These are phyloP conservation scores for Rhodinocichla rosea DNA, from an alignment of 2,113 vertebrate genomes.

Conservation along the genomic window DNA sequence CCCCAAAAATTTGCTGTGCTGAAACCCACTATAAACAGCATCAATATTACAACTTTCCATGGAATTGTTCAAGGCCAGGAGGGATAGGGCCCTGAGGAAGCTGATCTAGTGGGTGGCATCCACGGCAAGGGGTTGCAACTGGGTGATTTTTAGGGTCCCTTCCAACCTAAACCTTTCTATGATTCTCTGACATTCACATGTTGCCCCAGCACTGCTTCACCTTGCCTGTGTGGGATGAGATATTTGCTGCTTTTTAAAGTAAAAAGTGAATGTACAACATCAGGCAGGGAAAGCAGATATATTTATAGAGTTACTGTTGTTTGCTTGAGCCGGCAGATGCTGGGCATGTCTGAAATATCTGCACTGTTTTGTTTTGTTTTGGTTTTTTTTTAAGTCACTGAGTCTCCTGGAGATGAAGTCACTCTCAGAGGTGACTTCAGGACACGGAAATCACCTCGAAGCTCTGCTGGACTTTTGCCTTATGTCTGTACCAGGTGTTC, in stretches of 20 bases:
- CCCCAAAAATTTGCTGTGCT: background rate
- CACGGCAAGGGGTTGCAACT: background rate
- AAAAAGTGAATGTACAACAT: background rate
- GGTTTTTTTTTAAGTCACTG: accelerated
- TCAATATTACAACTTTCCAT: accelerated
- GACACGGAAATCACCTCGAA: background rate
- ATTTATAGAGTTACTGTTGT: background rate
- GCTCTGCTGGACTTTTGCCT: background rate
- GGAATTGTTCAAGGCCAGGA: background rate
- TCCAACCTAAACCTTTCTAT: background rate
- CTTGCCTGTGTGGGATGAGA: background rate
- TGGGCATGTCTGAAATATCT: slow-evolving; percentile 34
- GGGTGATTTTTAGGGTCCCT: background rate
- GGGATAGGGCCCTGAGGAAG: background rate
- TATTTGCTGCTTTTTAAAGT: background rate
- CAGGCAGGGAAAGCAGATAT: background rate
- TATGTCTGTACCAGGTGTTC: slow-evolving; percentile 4
- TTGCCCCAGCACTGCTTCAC: background rate
- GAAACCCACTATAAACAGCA: background rate
- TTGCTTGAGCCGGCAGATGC: background rate
- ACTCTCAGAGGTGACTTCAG: slow-evolving; percentile 16
- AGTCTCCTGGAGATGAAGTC: background rate
- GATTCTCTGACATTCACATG: accelerated
- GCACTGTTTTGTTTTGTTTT: background rate
- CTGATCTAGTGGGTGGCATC: background rate